Percentiles rank a stretch among this genome's conserved stretches.
phyloP scores from a whole-genome alignment of 2,797 vertebrate species.

The Champsocephalus gunnari region DNA sequence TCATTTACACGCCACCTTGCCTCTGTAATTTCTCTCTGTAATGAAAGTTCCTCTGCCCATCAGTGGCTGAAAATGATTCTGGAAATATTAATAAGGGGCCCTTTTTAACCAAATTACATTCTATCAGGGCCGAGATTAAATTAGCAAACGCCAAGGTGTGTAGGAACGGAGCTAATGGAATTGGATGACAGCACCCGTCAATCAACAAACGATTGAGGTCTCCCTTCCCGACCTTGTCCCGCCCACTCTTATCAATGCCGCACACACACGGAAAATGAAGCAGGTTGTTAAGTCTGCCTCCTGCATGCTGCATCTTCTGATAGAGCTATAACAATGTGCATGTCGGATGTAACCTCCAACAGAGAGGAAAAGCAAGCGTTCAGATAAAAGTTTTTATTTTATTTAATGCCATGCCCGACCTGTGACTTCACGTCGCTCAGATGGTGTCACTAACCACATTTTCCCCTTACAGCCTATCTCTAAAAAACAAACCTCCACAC shows the following conservation, averaged over 20 bases:
- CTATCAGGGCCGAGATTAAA: slow-evolving; percentile 81
- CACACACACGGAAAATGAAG: slow-evolving; percentile 32
- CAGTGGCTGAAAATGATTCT: slow-evolving; percentile 82
- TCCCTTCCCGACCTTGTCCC: slow-evolving; percentile 59
- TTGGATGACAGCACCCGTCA: slow-evolving; percentile 81
- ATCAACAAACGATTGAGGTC: slow-evolving; percentile 74
- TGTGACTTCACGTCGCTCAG: slow-evolving; percentile 21
- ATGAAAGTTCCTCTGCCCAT: slow-evolving; percentile 84
- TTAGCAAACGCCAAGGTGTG: slow-evolving; percentile 82
- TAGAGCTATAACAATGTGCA: slow-evolving; percentile 8
- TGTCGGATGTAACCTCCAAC: slow-evolving; percentile 11
- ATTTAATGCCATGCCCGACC: slow-evolving; percentile 28
- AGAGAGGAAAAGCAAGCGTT: slow-evolving; percentile 14
- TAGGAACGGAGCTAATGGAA: slow-evolving; percentile 80
- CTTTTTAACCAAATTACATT: slow-evolving; percentile 84
- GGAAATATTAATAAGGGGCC: slow-evolving; percentile 84
- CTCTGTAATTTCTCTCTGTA: slow-evolving; percentile 76
- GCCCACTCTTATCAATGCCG: slow-evolving; percentile 66
- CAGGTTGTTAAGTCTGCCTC: slow-evolving; percentile 29
- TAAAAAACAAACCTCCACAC: slow-evolving; percentile 56
- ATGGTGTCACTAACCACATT: slow-evolving; percentile 53
- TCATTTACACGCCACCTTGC: slow-evolving; percentile 60
- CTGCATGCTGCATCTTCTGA: slow-evolving; percentile 11
- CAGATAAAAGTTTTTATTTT: slow-evolving; percentile 35
- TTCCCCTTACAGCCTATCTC: slow-evolving; percentile 41